Base-by-base conservation (phyloP, 2,888 invertebrate species). In the Ochlodes sylvanus region DNA sequence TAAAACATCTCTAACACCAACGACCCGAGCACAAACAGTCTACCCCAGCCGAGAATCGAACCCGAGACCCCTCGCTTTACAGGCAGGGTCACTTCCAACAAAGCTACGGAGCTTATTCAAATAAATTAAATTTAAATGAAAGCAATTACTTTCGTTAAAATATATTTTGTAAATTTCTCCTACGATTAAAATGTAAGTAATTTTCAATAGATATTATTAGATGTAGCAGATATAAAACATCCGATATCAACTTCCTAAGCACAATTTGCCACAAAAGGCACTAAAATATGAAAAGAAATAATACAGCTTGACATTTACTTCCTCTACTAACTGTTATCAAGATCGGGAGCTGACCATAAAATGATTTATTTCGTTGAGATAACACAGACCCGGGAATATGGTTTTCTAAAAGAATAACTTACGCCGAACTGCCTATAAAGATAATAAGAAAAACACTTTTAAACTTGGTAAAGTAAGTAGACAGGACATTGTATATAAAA, bases 361-460 rank as follows among this genome's bases (percentile, higher is more conserved):
- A 85, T 85, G 85, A 86, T 87, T 87, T 85, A 87, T 87, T 80
- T 74, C 70, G 67, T 74, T 75, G 72, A 77, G 87, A 86, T 86
- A 86, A 85, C 76, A 80, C 75, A 76, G 77, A 71, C 74, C 69
- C 68, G 63, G 54, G 73, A 75, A 76, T 72, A 77, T 76, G 73
- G 78, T 80, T 78, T 76, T 78, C 75, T 78, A 69, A 69, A 70
- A 71, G 64, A 72, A 71, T 69, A 60, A 64, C 72, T 55, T 61
- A 55, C 55, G 27, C n/a, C 42, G 54, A 44, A 44, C 54, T 15
- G 21, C 42, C 54, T 55, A 34, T 61, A 34, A 55, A 61, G 54
- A 67, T 61, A 55, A 60, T 71, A 75, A 75, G 72, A 76, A 76
- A 76, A 75, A 73, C 63, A 58, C 63, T 63, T 60, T 69, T 68